These are phyloP conservation scores for Trogon surrucura DNA, from an alignment of 2,113 vertebrate genomes.

Conservation along the genomic window DNA sequence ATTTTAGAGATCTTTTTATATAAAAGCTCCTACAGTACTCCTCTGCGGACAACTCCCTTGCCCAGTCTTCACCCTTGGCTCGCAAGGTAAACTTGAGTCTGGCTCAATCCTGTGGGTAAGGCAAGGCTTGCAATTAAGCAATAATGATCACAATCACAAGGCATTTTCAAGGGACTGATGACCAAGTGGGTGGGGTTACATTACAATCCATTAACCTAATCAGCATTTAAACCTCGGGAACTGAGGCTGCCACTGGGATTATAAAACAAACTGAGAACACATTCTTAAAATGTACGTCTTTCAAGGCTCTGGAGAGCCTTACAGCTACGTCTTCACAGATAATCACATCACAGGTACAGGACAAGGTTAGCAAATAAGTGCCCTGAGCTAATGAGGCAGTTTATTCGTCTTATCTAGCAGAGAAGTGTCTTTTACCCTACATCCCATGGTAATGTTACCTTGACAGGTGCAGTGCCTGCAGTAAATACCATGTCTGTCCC, in stretches of 20 bases:
- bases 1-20: conserved; percentile 13
- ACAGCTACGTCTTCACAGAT: background rate
- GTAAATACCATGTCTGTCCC: background rate
- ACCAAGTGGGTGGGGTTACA: conserved; percentile 1
- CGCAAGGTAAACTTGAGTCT: background rate
- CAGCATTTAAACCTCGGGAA: background rate
- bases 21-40: background rate
- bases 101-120: background rate
- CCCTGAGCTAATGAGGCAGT: background rate
- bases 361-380: background rate
- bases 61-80: background rate
- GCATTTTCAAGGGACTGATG: background rate
- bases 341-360: conserved; percentile 8
- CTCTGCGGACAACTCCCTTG: background rate
- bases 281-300: background rate
- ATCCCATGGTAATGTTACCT: background rate
- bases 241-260: background rate
- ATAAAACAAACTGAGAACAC: background rate
- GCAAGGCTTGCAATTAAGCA: background rate
- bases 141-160: background rate
- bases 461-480: background rate
- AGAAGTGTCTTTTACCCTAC: background rate
- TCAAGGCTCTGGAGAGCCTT: background rate
- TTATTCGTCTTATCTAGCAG: background rate
- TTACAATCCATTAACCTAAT: conserved; percentile 7